Evolutionary conservation across 2,888 invertebrate species (phyloP).

Genomic region (Troglohyphantes excavatus): DNA sequence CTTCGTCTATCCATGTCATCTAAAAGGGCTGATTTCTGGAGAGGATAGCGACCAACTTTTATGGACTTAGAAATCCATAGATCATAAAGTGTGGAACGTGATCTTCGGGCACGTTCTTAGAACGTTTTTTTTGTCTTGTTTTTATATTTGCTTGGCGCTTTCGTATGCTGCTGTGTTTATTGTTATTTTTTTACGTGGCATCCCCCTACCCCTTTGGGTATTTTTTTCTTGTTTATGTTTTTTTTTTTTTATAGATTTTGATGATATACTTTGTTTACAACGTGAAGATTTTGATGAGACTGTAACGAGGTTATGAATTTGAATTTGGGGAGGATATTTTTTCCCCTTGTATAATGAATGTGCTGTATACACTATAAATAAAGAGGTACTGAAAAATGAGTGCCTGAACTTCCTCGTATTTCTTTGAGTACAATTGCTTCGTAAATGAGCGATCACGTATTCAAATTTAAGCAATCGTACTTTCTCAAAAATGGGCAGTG

Average conservation of each 20-base stretch:
- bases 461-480: too few relatives aligned
- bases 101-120: constrained; percentile 47
- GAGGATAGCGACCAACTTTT: constrained; percentile 60
- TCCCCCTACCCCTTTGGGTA: neutral
- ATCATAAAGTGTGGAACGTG: constrained; percentile 73
- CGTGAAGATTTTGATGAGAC: neutral
- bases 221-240: constrained; percentile 13
- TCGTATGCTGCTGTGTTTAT: neutral
- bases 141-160: neutral
- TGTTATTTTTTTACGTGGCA: neutral
- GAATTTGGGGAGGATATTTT: too few relatives aligned
- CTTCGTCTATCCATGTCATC: constrained; percentile 71
- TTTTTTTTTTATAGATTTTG: constrained; percentile 13
- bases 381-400: too few relatives aligned
- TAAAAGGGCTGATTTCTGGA: constrained; percentile 60
- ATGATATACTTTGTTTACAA: constrained; percentile 15
- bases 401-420: too few relatives aligned
- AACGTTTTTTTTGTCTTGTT: constrained; percentile 1
- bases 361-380: too few relatives aligned
- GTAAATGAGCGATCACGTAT: too few relatives aligned
- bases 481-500: too few relatives aligned
- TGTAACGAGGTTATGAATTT: neutral
- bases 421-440: too few relatives aligned
- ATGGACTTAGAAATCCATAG: constrained; percentile 69
- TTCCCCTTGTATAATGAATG: too few relatives aligned